A percentile compares a stretch with the other conserved stretches of the same genome.
Evolutionary conservation across 1,140 invertebrate species (phyloP).

Genomic region (Neodiprion virginianus): DNA sequence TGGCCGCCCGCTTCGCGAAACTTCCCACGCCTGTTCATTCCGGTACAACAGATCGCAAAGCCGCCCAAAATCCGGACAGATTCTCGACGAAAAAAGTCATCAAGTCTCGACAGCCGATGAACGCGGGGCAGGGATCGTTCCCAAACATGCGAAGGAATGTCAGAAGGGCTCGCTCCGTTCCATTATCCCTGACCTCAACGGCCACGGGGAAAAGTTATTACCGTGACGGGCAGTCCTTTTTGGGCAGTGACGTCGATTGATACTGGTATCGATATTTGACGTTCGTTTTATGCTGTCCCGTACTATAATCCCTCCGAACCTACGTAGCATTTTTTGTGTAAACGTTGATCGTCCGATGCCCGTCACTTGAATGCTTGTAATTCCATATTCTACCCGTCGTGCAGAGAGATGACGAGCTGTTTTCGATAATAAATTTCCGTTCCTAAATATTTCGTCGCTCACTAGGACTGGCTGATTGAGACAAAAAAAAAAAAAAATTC

Average conservation of each 20-base stretch:
- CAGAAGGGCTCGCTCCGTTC: background rate
- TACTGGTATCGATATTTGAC: too few relatives aligned
- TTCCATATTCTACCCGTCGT: too few relatives aligned
- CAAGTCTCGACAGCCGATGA: background rate
- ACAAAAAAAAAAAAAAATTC: too few relatives aligned
- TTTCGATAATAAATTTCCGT: too few relatives aligned
- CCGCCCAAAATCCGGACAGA: background rate
- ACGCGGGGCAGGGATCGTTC: background rate
- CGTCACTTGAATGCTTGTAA: too few relatives aligned
- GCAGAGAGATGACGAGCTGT: too few relatives aligned
- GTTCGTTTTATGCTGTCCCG: too few relatives aligned
- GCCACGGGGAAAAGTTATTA: background rate
- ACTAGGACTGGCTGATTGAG: too few relatives aligned
- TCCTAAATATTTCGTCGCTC: too few relatives aligned
- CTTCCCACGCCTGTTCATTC: slow-evolving; percentile 38
- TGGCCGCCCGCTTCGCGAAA: slow-evolving; percentile 43
- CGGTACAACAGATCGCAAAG: background rate
- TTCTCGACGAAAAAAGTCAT: background rate
- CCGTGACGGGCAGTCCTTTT: background rate
- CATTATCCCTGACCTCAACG: background rate
- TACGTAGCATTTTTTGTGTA: too few relatives aligned
- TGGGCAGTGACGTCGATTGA: background rate
- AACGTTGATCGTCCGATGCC: too few relatives aligned
- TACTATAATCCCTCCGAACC: too few relatives aligned
- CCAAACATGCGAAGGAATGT: background rate